Conservation (phyloP, 2,113 vertebrate species). For the Motacilla alba region DNA sequence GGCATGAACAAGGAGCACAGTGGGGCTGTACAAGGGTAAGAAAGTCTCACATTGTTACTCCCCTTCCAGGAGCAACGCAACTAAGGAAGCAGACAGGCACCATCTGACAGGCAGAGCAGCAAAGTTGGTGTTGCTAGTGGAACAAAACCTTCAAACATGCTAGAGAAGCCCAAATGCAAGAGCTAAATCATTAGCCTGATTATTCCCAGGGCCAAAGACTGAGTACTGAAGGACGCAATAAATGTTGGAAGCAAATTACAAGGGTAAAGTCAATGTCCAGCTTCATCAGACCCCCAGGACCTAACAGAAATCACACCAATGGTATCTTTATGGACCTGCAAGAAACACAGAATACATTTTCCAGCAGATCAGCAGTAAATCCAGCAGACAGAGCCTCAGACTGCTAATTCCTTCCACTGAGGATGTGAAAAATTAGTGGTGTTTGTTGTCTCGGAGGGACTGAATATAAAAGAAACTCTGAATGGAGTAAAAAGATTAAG, state of each 20-base stretch:
- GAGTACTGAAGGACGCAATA: not conserved
- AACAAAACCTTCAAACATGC: not conserved
- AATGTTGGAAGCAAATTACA: not conserved
- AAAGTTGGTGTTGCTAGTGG: not conserved
- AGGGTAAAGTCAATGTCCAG: not conserved
- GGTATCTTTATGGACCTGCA: not conserved
- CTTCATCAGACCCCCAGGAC: not conserved
- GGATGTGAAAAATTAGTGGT: not conserved
- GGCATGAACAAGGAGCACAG: not conserved
- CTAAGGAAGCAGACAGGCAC: not conserved
- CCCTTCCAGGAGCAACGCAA: not conserved
- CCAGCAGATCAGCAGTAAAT: not conserved
- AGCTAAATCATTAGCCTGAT: not conserved
- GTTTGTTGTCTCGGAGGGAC: rapidly evolving
- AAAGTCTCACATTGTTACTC: not conserved
- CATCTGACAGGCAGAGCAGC: not conserved
- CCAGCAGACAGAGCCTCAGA: not conserved
- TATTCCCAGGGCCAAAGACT: not conserved
- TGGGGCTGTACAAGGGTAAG: not conserved
- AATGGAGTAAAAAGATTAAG: not conserved
- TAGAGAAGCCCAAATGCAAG: not conserved
- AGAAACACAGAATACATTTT: not conserved
- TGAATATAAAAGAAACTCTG: not conserved
- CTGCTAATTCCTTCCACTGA: not conserved
- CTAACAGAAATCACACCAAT: not conserved